Evolutionary conservation across 2,888 invertebrate species (phyloP).

Genomic region (Lasioglossum pauxillum): DNA sequence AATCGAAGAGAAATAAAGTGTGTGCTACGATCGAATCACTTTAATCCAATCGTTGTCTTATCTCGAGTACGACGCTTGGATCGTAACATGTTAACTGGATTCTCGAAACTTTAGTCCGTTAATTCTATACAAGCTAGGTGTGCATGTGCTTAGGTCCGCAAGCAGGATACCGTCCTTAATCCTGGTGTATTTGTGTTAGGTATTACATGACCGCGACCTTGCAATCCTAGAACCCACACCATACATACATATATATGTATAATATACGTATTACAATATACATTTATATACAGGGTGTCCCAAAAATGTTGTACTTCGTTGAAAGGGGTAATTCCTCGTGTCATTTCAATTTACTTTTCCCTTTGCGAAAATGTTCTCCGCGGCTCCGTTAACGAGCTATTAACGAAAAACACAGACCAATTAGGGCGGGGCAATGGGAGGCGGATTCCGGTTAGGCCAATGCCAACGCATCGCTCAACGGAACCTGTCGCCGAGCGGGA

Average conservation of each 20-base stretch:
- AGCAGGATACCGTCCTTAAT: conserved; percentile 32
- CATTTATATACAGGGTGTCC: not conserved
- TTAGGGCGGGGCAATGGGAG: too few relatives aligned
- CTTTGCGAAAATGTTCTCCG: too few relatives aligned
- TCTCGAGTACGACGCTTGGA: not conserved
- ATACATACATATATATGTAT: not conserved
- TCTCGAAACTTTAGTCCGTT: conserved; percentile 27
- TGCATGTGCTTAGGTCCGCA: conserved; percentile 21
- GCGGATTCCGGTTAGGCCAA: too few relatives aligned
- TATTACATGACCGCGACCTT: conserved; percentile 36
- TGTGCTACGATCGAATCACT: not conserved
- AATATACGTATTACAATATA: not conserved
- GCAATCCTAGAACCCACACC: conserved; percentile 15
- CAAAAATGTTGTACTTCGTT: too few relatives aligned
- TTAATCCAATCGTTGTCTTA: not conserved
- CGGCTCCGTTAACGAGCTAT: too few relatives aligned
- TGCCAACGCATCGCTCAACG: too few relatives aligned
- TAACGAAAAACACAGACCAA: too few relatives aligned
- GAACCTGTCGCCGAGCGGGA: too few relatives aligned
- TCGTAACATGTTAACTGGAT: conserved; percentile 22
- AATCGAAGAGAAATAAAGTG: not conserved
- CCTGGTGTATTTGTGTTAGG: conserved; percentile 29
- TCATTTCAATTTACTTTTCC: too few relatives aligned
- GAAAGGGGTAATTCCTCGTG: too few relatives aligned
- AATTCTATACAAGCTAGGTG: conserved; percentile 19